These are phyloP conservation scores for Melipona quadrifasciata DNA, from an alignment of 1,140 invertebrate genomes.

Conservation along the genomic window DNA sequence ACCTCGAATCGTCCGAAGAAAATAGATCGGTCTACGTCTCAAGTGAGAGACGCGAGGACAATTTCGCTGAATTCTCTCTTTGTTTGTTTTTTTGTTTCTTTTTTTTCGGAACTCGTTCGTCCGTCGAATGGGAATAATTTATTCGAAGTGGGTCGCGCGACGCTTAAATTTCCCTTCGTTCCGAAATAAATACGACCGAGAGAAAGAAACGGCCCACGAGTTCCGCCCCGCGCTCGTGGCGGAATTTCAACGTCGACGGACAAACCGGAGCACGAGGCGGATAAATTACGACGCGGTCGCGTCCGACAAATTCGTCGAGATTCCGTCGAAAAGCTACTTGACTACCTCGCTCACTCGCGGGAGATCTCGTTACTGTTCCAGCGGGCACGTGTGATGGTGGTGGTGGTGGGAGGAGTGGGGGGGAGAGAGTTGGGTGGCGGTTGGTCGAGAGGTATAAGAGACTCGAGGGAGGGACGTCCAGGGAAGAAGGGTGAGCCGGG, in stretches of 20 bases:
- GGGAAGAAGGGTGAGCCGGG: conserved; percentile 40
- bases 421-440: background rate
- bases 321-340: conserved; percentile 60
- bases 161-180: conserved; percentile 28
- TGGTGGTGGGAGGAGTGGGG: too few species aligned
- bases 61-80: background rate
- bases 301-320: conserved; percentile 69
- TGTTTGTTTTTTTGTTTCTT: too few species aligned
- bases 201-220: background rate
- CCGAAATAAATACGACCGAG: conserved; percentile 29
- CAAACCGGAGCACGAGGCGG: conserved; percentile 32
- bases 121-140: background rate
- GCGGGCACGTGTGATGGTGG: conserved; percentile 5
- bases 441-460: conserved; percentile 41
- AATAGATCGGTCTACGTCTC: conserved; percentile 8
- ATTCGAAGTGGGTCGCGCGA: conserved; percentile 15
- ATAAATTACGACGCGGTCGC: conserved; percentile 73
- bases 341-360: conserved; percentile 54
- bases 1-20: background rate
- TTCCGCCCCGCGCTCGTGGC: background rate
- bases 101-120: background rate
- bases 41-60: background rate
- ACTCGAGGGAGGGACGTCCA: conserved; percentile 30
- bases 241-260: conserved; percentile 34
- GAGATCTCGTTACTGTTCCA: conserved; percentile 60